Conservation (phyloP, 2,797 vertebrate genomes). For the Mareca strepera region DNA sequence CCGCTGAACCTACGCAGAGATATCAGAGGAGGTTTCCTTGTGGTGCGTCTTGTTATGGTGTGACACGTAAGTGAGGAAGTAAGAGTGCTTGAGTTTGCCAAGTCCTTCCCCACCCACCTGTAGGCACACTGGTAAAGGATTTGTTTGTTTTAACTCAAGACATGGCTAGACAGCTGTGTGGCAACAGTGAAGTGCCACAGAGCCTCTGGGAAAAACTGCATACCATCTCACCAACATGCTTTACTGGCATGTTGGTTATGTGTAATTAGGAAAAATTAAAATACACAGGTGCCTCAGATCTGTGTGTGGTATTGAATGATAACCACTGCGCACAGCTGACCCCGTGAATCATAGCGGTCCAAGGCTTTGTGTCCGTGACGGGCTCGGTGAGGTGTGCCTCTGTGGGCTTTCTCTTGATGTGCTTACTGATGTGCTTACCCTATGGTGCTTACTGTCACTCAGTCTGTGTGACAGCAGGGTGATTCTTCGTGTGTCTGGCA, state of each 20-base stretch:
- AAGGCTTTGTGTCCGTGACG: not conserved
- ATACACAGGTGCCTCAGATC: not conserved
- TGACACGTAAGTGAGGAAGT: not conserved
- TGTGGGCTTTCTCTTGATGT: not conserved
- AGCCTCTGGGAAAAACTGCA: fast-evolving
- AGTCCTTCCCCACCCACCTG: not conserved
- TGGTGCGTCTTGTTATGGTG: not conserved
- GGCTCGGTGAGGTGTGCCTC: not conserved
- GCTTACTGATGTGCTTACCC: not conserved
- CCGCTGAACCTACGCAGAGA: not conserved
- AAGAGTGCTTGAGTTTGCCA: not conserved
- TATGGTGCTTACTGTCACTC: not conserved
- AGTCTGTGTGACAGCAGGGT: not conserved
- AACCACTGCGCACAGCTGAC: not conserved
- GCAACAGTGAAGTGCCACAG: not conserved
- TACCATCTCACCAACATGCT: not conserved
- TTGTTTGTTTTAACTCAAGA: not conserved
- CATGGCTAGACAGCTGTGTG: not conserved
- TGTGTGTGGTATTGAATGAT: not conserved
- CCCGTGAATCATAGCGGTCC: not conserved
- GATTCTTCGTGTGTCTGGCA: not conserved
- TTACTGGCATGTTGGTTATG: not conserved
- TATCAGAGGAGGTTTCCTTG: not conserved
- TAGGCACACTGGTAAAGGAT: not conserved
- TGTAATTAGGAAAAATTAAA: not conserved